Evolutionary conservation across 64 coral and sea anemone species (phyloP).

Genomic region (Trachythela sp.): DNA sequence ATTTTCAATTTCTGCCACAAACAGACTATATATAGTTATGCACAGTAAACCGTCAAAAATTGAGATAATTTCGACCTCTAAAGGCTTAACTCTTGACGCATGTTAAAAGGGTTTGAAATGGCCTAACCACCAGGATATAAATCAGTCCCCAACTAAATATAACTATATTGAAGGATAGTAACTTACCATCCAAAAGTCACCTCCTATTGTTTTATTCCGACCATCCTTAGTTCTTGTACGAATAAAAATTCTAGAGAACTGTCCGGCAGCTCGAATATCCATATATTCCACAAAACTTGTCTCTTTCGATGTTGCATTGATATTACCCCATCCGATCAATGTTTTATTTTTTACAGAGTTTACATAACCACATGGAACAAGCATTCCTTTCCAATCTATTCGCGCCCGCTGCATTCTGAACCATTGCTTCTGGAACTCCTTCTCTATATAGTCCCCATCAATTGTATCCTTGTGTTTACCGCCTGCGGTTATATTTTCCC

Average conservation of each 20-base stretch:
- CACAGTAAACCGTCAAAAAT: too few relatives aligned
- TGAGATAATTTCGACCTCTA: too few relatives aligned
- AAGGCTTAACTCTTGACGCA: too few relatives aligned
- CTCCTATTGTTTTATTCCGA: background rate
- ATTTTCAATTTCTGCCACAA: too few relatives aligned
- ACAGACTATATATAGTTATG: too few relatives aligned
- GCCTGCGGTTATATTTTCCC: too few relatives aligned
- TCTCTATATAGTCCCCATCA: too few relatives aligned
- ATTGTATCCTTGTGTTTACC: too few relatives aligned
- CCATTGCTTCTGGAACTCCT: background rate
- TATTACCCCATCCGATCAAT: background rate
- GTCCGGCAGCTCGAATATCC: background rate
- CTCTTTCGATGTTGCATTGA: background rate
- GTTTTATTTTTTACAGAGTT: background rate
- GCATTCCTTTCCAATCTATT: background rate
- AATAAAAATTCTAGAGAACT: background rate
- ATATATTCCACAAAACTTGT: background rate
- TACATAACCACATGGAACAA: background rate
- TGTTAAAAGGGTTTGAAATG: too few relatives aligned
- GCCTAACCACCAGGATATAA: too few relatives aligned
- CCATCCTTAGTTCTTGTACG: background rate
- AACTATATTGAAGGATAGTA: too few relatives aligned
- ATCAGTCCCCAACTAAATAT: too few relatives aligned
- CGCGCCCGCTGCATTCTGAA: background rate
- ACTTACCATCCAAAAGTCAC: background rate